These are phyloP conservation scores for Vultur gryphus DNA, from an alignment of 2,797 vertebrate species.

Conservation along the genomic window DNA sequence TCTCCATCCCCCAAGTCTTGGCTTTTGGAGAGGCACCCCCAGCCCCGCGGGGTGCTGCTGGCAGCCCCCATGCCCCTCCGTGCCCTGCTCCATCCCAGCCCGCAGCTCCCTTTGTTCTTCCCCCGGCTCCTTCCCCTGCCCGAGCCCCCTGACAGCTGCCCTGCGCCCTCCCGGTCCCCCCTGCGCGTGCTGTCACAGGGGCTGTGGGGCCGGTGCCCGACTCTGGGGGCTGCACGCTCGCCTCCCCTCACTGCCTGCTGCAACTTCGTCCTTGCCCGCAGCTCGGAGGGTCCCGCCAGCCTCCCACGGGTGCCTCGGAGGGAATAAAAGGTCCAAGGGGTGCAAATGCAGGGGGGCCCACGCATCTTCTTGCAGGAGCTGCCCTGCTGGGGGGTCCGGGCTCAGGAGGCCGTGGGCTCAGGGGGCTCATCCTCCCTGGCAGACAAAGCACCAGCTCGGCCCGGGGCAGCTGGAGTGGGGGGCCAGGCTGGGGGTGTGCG, in stretches of 20 bases:
- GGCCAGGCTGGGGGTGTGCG: not conserved
- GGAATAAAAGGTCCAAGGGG: not conserved
- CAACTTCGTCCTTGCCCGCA: not conserved
- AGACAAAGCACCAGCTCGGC: not conserved
- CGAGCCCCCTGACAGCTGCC: conserved; percentile 41
- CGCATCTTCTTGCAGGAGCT: not conserved
- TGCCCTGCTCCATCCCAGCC: conserved; percentile 10
- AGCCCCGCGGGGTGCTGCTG: not conserved
- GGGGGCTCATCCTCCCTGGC: not conserved
- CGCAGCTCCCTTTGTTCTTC: conserved; percentile 43
- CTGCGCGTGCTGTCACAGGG: not conserved
- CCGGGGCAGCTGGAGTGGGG: not conserved
- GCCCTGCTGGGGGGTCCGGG: fast-evolving
- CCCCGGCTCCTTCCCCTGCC: not conserved
- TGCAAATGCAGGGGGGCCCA: fast-evolving
- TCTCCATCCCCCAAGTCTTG: not conserved
- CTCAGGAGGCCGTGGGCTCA: fast-evolving
- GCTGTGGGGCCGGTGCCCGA: fast-evolving
- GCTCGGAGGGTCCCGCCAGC: not conserved
- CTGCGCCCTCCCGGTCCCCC: not conserved
- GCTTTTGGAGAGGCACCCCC: not conserved
- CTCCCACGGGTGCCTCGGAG: not conserved
- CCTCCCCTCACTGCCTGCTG: not conserved
- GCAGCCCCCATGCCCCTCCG: not conserved
- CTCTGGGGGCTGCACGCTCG: fast-evolving